Evolutionary conservation across 1,140 invertebrate genomes (phyloP).

Genomic region (Nasonia giraulti): DNA sequence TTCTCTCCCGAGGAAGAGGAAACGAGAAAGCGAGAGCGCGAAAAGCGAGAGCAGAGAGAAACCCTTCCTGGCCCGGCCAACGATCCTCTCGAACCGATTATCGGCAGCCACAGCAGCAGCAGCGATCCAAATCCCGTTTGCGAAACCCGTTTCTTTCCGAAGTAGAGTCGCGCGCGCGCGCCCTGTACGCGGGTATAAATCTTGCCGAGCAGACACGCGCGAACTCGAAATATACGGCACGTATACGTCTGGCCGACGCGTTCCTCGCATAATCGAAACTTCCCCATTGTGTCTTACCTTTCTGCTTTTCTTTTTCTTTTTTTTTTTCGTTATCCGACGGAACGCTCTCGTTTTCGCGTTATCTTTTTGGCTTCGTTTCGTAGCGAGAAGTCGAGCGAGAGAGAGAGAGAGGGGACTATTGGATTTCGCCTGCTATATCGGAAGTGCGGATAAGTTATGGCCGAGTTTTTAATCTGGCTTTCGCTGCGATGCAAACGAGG

Average conservation of each 20-base stretch:
- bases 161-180: conserved; percentile 1
- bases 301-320: conserved; percentile 6
- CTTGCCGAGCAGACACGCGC: conserved; percentile 24
- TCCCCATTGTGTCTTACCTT: conserved; percentile 51
- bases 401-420: conserved; percentile 40
- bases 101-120: conserved; percentile 49
- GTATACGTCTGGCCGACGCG: conserved; percentile 51
- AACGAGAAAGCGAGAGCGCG: conserved; percentile 9
- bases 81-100: conserved; percentile 55
- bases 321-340: neutral
- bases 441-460: conserved; percentile 44
- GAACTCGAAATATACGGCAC: conserved; percentile 47
- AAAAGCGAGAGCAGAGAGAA: conserved; percentile 13
- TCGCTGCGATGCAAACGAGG: neutral
- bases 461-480: conserved; percentile 24
- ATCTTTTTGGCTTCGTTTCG: neutral
- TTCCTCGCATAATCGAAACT: conserved; percentile 54
- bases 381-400: conserved; percentile 31
- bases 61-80: neutral
- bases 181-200: conserved; percentile 32
- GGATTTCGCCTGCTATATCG: conserved; percentile 38
- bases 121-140: conserved; percentile 63
- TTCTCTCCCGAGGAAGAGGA: neutral
- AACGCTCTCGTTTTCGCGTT: neutral
- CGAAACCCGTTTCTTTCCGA: conserved; percentile 51